phyloP scores from a whole-genome alignment of 2,797 vertebrate species.

The Corythornis leucogaster region DNA sequence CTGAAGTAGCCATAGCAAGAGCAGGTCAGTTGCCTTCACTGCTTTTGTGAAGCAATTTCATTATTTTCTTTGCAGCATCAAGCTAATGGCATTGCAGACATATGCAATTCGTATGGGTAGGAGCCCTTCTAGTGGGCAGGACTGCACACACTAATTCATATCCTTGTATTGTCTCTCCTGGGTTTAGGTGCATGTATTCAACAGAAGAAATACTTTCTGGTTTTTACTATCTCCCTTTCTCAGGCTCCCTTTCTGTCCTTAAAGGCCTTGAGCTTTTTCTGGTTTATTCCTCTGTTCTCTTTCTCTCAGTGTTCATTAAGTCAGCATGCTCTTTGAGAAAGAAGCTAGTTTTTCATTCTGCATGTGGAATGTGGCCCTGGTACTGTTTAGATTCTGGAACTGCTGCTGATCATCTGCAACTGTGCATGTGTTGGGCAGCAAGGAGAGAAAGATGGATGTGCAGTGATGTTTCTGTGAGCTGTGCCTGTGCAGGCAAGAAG shows the following conservation, averaged over 20 bases:
- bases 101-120: conserved; percentile 19
- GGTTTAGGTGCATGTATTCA: conserved; percentile 6
- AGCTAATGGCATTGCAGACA: not conserved
- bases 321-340: not conserved
- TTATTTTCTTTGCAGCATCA: conserved; percentile 29
- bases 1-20: not conserved
- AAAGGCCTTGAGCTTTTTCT: conserved; percentile 24
- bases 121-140: not conserved
- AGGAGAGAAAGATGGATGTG: not conserved
- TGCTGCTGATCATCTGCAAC: not conserved
- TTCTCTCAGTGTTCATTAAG: conserved; percentile 1
- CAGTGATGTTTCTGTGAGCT: not conserved
- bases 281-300: not conserved
- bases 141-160: not conserved
- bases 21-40: not conserved
- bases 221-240: conserved; percentile 32
- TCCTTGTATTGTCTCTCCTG: conserved; percentile 2
- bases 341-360: not conserved
- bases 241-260: conserved; percentile 12
- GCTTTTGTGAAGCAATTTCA: conserved; percentile 18
- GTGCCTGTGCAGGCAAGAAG: not conserved
- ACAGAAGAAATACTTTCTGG: not conserved
- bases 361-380: not conserved
- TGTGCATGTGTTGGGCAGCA: not conserved
- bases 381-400: not conserved